Evolutionary conservation across 2,888 invertebrate genomes (phyloP), one percentile per base, ranked within the genome.

Genomic region (Antheraea assamensis): DNA sequence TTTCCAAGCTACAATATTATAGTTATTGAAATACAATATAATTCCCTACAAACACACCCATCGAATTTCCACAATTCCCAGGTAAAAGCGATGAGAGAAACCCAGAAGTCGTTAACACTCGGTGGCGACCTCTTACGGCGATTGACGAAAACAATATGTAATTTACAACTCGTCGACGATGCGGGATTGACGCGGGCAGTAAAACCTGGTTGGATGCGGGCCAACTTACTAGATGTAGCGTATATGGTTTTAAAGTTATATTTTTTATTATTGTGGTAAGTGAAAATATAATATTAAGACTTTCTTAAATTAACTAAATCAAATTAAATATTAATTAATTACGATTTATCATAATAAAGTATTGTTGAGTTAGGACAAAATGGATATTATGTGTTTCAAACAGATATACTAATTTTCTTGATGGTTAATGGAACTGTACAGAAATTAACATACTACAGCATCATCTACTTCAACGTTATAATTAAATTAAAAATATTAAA

Each of bases 131-230:
- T 31, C 68, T 35, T 35, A 68, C 68, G 68, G 79, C 81, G 84
- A 84, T 83, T 84, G 85, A 87, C 84, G 81, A 81, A 83, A 84
- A 84, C 84, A 81, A 81, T 80, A 82, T 83, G 80, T 82, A 86
- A 86, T 86, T 86, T 83, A 82, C 81, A 82, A 81, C 79, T 76
- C 64, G 75, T 80, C 75, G 79, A 79, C 84, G 83, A 83, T 78
- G 82, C 79, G 81, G 79, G 78, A 75, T 78, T 78, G 77, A 81
- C 81, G 78, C 76, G 72, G 74, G 74, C 75, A 78, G 81, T 86
- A 85, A 82, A 85, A 78, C 81, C 80, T 82, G 10, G 35, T 68
- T 35, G 35, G 74, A 75, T 73, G 70, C 72, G 75, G 80, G 75
- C 35, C 31, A 77, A 75, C 55, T 1, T 0, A 64, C n/a, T 15